Evolutionary conservation across 2,113 vertebrate genomes (phyloP).

Genomic region (Cynopterus brachyotis): DNA sequence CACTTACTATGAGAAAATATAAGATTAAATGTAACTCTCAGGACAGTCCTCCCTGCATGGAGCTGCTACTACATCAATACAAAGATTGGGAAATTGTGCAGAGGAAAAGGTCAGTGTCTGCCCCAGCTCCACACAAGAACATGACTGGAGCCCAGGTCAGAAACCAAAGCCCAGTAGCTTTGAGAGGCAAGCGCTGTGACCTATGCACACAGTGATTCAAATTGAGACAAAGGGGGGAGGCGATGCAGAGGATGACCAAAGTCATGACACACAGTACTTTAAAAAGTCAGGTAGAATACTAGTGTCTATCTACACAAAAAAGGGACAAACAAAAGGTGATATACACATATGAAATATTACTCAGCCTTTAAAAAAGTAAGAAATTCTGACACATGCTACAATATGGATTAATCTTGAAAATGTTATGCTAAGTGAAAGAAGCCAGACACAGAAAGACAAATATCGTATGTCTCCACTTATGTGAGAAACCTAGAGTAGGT

Average conservation of each 20-base stretch:
- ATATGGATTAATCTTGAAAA: background rate
- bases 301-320: background rate
- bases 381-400: background rate
- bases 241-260: rapidly evolving
- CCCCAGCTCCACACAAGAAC: background rate
- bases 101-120: no score
- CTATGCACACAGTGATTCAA: rapidly evolving
- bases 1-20: no score
- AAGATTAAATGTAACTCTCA: background rate
- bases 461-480: background rate
- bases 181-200: rapidly evolving
- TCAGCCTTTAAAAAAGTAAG: background rate
- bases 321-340: background rate
- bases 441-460: background rate
- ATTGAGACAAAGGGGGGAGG: background rate
- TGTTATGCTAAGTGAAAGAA: background rate
- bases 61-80: background rate
- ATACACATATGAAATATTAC: background rate
- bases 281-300: background rate
- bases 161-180: background rate
- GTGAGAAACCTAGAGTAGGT: background rate
- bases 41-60: rapidly evolving
- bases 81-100: background rate
- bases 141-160: background rate
- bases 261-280: background rate